Conservation (phyloP, 2,113 vertebrate species). For the Gobius niger region DNA sequence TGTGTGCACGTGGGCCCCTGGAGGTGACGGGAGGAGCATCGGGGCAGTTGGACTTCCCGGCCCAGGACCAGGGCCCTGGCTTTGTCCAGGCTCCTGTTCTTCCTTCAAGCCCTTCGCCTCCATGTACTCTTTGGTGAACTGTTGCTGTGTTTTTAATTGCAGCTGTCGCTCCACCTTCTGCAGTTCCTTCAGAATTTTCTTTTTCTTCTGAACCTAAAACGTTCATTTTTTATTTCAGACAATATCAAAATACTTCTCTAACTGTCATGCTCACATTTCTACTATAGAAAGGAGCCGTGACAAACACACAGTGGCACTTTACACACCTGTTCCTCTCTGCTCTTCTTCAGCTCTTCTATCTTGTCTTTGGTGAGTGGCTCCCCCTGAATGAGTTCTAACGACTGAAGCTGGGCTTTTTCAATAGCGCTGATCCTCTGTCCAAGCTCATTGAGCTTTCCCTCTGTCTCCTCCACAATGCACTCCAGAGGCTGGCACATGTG, state of each 20-base stretch:
- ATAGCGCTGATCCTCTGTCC: slow-evolving; percentile 99
- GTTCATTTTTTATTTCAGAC: slow-evolving; percentile 3
- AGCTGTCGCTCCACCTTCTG: slow-evolving; percentile 99
- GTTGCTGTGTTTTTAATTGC: slow-evolving; percentile 99
- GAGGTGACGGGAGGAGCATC: slow-evolving; percentile 29
- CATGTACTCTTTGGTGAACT: slow-evolving; percentile 99
- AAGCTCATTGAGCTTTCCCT: slow-evolving; percentile 98
- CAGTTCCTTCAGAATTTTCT: slow-evolving; percentile 99
- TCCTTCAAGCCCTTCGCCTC: slow-evolving; percentile 96
- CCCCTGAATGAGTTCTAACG: slow-evolving; percentile 98
- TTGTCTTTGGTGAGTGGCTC: slow-evolving; percentile 99
- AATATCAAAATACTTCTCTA: not conserved
- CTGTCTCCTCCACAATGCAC: slow-evolving; percentile 99
- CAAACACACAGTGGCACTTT: not conserved
- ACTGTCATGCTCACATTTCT: not conserved
- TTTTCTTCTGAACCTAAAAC: slow-evolving; percentile 95
- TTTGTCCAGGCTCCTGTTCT: slow-evolving; percentile 73
- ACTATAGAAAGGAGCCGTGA: too few relatives aligned
- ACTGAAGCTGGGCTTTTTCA: slow-evolving; percentile 98
- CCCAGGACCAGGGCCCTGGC: slow-evolving; percentile 71
- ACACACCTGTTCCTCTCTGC: slow-evolving; percentile 92
- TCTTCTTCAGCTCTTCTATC: slow-evolving; percentile 99
- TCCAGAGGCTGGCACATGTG: slow-evolving; percentile 98
- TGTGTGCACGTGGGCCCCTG: slow-evolving; percentile 73
- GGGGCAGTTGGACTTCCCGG: slow-evolving; percentile 56